A percentile compares a stretch with the other conserved stretches of the same genome.
phyloP scores from a whole-genome alignment of 2,113 vertebrate genomes.

The Carlito syrichta region DNA sequence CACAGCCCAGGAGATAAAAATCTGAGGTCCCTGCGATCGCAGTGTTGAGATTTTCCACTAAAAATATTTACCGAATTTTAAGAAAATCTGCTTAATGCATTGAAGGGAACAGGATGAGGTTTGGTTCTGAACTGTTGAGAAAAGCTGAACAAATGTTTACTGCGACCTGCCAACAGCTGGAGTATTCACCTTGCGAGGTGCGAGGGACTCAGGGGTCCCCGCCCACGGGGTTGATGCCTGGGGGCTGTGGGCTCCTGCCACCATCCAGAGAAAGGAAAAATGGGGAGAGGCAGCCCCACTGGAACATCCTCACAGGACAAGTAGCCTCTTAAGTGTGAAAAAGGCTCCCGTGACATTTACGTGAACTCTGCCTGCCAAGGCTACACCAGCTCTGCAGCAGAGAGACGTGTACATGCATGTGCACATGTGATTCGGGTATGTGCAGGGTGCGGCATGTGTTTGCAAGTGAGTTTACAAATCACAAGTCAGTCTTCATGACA shows the following conservation, averaged over 20 bases:
- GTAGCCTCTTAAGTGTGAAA: background rate
- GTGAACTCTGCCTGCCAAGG: background rate
- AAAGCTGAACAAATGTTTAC: constrained; percentile 64
- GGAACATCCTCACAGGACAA: background rate
- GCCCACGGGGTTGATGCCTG: rapidly evolving
- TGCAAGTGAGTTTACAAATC: background rate
- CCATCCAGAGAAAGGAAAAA: too few relatives aligned
- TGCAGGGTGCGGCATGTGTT: too few relatives aligned
- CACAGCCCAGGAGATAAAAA: constrained; percentile 60
- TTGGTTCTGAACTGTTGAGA: constrained; percentile 34
- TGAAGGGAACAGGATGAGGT: constrained; percentile 69
- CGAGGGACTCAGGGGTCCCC: too few relatives aligned
- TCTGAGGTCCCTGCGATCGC: constrained; percentile 59
- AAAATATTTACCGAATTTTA: constrained; percentile 75
- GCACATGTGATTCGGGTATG: background rate
- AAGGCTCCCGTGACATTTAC: background rate
- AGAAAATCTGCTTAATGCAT: constrained; percentile 56
- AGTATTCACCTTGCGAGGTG: background rate
- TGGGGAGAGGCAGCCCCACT: rapidly evolving
- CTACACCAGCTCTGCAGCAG: background rate
- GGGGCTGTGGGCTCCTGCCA: background rate
- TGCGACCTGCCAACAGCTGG: background rate
- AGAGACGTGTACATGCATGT: too few relatives aligned
- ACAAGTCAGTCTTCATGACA: background rate
- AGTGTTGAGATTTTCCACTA: constrained; percentile 70